A percentile compares a stretch with the other conserved stretches of the same genome.
phyloP scores from a whole-genome alignment of 2,797 vertebrate genomes.

The Tokudaia muenninki region DNA sequence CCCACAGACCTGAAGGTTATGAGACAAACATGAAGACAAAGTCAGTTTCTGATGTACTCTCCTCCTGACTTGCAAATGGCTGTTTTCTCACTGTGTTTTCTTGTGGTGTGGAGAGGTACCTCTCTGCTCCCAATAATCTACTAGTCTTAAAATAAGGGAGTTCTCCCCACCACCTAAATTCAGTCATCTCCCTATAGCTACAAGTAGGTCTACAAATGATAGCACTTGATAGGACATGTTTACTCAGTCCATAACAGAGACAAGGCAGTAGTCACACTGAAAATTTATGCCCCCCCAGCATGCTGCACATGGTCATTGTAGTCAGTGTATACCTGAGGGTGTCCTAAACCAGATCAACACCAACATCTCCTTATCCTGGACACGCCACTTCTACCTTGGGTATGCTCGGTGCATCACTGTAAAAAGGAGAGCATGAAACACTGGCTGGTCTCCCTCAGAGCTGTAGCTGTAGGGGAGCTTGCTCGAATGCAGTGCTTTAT shows the following conservation, averaged over 20 bases:
- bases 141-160: not conserved
- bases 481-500: not conserved
- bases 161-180: not conserved
- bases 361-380: not conserved
- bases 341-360: not conserved
- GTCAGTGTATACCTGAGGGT: not conserved
- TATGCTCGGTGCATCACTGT: not conserved
- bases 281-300: not conserved
- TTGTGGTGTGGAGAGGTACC: accelerated
- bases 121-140: not conserved
- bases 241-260: too few relatives aligned
- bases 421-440: accelerated
- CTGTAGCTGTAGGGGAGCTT: accelerated
- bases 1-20: not conserved
- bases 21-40: not conserved
- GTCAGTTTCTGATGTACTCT: not conserved
- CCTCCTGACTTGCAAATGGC: not conserved
- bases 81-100: not conserved
- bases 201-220: not conserved
- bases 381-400: not conserved
- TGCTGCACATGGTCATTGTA: not conserved
- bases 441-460: accelerated
- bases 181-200: not conserved
- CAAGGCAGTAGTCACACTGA: not conserved
- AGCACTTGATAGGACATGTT: not conserved